Evolutionary conservation across 2,113 vertebrate species (phyloP), one percentile per base, ranked within the genome.

Genomic region (Megaptera novaeangliae): DNA sequence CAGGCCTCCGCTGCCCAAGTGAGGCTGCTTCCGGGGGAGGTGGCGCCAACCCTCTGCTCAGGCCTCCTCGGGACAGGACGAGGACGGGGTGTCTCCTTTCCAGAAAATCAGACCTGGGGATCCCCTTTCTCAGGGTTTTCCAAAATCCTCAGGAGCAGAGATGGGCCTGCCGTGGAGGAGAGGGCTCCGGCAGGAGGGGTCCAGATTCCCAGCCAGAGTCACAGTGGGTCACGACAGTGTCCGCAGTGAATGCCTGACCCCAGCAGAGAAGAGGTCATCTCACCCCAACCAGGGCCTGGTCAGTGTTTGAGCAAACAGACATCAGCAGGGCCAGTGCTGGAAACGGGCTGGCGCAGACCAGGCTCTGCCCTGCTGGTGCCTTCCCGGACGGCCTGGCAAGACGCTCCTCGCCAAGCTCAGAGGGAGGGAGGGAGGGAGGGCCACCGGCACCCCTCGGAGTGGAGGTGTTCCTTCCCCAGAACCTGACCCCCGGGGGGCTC

Each of bases 371-470:
- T 1, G 36, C 44, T 2, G 9, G 1, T 0, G 34, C 10, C 49
- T 27, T 96, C 4, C 4, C 0, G 41, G 72, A 0, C 0, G 2
- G 13, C 6, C 41, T 1, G 8, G 39, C n/a, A 39, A 39, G 29
- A 36, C 64, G 18, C 20, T 25, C 66, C 82, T 68, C 84, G 0
- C 0, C 0, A 44, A 86, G 74, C 31, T 81, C 1, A 15, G 15
- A 52, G 52, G 52, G 15, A 52, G 0, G 7, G 10, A 12, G 3
- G 49, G 55, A 12, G 46, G 57, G 11, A 36, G 14, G 29, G 23
- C 44, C 2, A 4, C 36, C 3, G 14, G 29, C 0, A 2, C 21
- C 31, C 55, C 20, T 49, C 64, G 4, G 41, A 17, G 49, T 14
- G 8, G 36, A 80, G 3, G n/a, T 5, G 29, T 20, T 69, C 64